Base-by-base conservation (phyloP, 2,797 vertebrate species). In the Hapalemur alaotrensis region DNA sequence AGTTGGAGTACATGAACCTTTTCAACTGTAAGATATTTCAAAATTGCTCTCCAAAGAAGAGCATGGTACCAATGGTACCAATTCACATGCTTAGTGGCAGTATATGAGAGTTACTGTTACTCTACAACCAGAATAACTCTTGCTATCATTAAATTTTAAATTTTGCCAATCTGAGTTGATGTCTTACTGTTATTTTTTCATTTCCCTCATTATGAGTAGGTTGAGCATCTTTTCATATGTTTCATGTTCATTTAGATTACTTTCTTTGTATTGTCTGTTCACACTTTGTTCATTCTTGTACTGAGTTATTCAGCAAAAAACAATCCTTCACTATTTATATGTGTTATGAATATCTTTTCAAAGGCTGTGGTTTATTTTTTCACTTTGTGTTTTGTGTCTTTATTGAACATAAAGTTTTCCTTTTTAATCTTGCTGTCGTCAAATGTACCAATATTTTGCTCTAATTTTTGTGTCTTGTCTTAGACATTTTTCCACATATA, bases 401-500 rank as follows among this genome's bases (percentile, higher is more conserved):
- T 67, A 28, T 63, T 65, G 32, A 95, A 67, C 25, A 59, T 41
- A 61, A 22, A 46, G 8, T 8, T 41, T 54, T 41, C 46, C 28
- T 41, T 54, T 50, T 65, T 13, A 41, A 46, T 83, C 59, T 65
- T 54, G 12, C 17, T 57, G 14, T 86, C 69, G 76, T 95, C 59
- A 95, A 75, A 91, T 76, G 50, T 65, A 75, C 32, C 57, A 61
- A 35, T 52, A 6, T 59, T 95, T 95, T 91, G 46, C 41, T 84
- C 43, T 89, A 82, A 17, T 35, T 91, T 85, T 75, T 97, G 28
- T 95, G 20, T 75, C 57, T 81, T 82, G 25, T 87, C 79, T 91
- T 81, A 95, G 80, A 94, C 91, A 78, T 38, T 67, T 92, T 84
- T 70, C 73, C 52, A 35, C 50, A 72, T 75, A 35, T 75, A 80